These are phyloP conservation scores for Yoshiicerus persimilis DNA, from an alignment of 1,140 invertebrate genomes.

Conservation along the genomic window DNA sequence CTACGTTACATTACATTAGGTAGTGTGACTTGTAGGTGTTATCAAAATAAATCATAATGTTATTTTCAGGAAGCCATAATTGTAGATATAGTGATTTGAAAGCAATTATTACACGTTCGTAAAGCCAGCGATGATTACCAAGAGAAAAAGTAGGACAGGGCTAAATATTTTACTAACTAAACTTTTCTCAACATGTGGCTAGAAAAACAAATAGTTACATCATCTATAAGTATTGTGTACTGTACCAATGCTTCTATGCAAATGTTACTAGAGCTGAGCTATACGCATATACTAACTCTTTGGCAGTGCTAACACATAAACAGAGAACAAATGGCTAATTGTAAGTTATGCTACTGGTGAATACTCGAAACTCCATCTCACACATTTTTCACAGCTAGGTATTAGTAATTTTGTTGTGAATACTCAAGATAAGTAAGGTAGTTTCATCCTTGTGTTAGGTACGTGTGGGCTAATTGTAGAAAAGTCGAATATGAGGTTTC, in stretches of 20 bases:
- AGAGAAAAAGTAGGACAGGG: background rate
- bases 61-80: background rate
- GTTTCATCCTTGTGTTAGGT: background rate
- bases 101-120: background rate
- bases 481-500: background rate
- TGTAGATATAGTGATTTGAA: background rate
- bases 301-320: background rate
- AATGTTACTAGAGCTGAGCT: background rate
- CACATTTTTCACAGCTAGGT: background rate
- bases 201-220: slow-evolving; percentile 7
- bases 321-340: background rate
- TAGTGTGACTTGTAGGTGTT: too few relatives aligned
- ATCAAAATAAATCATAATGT: background rate
- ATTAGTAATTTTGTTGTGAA: background rate
- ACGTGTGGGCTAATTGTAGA: background rate
- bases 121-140: background rate
- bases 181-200: background rate
- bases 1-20: background rate
- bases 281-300: too few relatives aligned
- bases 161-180: background rate
- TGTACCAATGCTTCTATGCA: background rate
- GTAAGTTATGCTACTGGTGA: background rate
- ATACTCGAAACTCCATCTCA: background rate
- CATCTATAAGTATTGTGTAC: background rate
- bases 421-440: background rate